A percentile compares a stretch with the other conserved stretches of the same genome.
Conservation (phyloP, 1,140 invertebrate genomes). For the Ceratina calcarata region DNA sequence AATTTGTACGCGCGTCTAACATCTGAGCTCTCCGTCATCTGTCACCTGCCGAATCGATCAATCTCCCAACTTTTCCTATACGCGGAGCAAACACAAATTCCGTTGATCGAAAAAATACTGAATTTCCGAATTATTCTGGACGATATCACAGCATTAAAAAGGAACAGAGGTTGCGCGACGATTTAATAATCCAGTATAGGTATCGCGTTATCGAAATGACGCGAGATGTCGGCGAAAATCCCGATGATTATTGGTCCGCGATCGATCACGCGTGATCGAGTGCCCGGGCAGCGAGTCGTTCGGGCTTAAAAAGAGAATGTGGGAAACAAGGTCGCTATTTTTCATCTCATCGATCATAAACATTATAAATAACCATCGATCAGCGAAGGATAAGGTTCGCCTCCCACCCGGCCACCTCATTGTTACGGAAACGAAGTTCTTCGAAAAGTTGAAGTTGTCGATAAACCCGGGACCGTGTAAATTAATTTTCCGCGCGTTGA, state of each 20-base stretch:
- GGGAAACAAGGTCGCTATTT: slow-evolving; percentile 13
- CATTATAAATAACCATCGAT: slow-evolving; percentile 24
- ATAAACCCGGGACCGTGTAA: not conserved
- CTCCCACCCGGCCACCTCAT: not conserved
- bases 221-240: not conserved
- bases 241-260: slow-evolving; percentile 4
- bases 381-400: not conserved
- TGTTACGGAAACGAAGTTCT: not conserved
- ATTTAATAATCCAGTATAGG: not conserved
- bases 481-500: slow-evolving; percentile 5
- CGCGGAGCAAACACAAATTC: slow-evolving; percentile 19
- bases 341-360: slow-evolving; percentile 36
- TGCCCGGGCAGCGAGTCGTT: not conserved
- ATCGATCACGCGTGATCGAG: slow-evolving; percentile 23
- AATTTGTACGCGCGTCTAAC: slow-evolving; percentile 1
- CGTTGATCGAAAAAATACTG: not conserved
- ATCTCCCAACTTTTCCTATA: slow-evolving; percentile 10
- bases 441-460: not conserved
- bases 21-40: slow-evolving; percentile 11
- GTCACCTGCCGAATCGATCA: slow-evolving; percentile 21
- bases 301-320: not conserved
- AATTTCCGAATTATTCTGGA: not conserved
- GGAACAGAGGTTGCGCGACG: not conserved
- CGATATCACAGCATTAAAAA: too few species aligned
- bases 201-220: not conserved